Percentiles rank a stretch among this genome's conserved stretches.
Evolutionary conservation across 2,888 invertebrate species (phyloP).

Genomic region (Erynnis tages): DNA sequence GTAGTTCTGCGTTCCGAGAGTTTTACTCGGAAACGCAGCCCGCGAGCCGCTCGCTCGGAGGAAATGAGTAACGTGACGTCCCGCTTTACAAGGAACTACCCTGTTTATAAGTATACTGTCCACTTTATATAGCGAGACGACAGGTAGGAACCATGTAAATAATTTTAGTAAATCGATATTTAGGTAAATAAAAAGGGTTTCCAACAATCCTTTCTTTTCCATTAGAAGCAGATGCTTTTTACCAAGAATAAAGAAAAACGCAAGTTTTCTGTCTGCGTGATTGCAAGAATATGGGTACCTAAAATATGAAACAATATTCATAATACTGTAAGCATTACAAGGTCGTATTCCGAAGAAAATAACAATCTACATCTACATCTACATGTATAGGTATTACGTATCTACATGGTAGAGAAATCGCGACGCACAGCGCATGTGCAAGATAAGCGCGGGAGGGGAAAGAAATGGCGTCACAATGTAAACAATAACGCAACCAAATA

Average conservation of each 20-base stretch:
- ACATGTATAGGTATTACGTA: background rate
- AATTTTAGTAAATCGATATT: too few relatives aligned
- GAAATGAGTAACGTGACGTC: constrained; percentile 13
- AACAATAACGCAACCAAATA: constrained; percentile 10
- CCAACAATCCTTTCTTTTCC: too few relatives aligned
- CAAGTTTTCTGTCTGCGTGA: too few relatives aligned
- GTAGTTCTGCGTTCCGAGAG: constrained; percentile 37
- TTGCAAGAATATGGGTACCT: too few relatives aligned
- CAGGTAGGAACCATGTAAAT: too few relatives aligned
- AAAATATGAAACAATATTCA: too few relatives aligned
- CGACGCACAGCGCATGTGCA: constrained; percentile 51
- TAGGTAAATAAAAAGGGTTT: too few relatives aligned
- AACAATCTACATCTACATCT: background rate
- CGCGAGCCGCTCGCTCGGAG: constrained; percentile 1
- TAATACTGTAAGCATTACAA: too few relatives aligned
- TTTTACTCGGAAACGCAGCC: constrained; percentile 28
- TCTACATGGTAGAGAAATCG: background rate
- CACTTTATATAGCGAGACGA: too few relatives aligned
- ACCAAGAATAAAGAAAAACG: too few relatives aligned
- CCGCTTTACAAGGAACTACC: constrained; percentile 8
- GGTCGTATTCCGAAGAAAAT: background rate
- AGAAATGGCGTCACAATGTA: constrained; percentile 37
- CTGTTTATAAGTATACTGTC: constrained; percentile 22
- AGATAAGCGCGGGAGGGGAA: constrained; percentile 45
- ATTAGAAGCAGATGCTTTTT: too few relatives aligned